phyloP scores from a whole-genome alignment of 1,140 invertebrate species.

The Limonius californicus region DNA sequence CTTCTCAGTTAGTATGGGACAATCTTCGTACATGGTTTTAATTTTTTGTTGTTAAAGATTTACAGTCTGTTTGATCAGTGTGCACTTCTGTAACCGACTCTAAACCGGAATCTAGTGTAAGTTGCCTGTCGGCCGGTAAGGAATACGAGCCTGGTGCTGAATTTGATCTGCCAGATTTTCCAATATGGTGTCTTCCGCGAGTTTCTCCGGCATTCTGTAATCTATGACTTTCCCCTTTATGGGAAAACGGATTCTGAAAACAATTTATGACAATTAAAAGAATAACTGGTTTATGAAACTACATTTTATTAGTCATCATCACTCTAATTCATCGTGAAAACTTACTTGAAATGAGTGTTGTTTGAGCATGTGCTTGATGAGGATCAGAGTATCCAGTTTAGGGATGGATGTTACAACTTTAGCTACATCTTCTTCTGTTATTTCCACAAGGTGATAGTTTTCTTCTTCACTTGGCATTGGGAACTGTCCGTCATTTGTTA shows the following conservation, averaged over 20 bases:
- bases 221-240: conserved; percentile 36
- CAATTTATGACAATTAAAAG: too few species aligned
- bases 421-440: conserved; percentile 91
- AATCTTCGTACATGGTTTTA: not conserved
- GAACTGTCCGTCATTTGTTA: conserved; percentile 68
- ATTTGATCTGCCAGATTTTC: conserved; percentile 61
- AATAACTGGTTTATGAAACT: too few species aligned
- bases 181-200: conserved; percentile 32
- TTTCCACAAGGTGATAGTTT: conserved; percentile 85
- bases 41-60: not conserved
- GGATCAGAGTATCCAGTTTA: conserved; percentile 88
- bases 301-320: too few species aligned
- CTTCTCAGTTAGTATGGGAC: too few species aligned
- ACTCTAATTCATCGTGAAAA: too few species aligned
- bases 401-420: conserved; percentile 87
- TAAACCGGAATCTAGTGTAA: conserved; percentile 35
- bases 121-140: conserved; percentile 47
- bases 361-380: conserved; percentile 92
- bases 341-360: conserved; percentile 86
- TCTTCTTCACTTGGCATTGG: conserved; percentile 81
- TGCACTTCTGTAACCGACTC: conserved; percentile 40
- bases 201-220: conserved; percentile 18
- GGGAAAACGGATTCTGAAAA: conserved; percentile 43
- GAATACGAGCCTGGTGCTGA: conserved; percentile 72
- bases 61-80: not conserved